These are phyloP conservation scores for Ochotona princeps DNA, from an alignment of 2,113 vertebrate species.

Conservation along the genomic window DNA sequence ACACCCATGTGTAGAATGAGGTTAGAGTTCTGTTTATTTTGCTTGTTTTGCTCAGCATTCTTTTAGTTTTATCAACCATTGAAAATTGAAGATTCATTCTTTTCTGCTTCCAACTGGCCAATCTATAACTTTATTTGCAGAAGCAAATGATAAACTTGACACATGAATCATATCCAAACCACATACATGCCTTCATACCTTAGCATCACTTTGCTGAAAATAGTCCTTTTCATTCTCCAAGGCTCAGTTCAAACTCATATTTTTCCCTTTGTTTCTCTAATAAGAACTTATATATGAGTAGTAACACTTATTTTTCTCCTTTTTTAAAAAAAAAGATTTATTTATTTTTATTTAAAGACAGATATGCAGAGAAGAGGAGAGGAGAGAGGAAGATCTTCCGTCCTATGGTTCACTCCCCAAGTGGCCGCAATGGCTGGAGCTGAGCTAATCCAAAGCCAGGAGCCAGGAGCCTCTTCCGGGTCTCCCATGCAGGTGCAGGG, in stretches of 20 bases:
- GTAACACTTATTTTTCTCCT: not conserved
- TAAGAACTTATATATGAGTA: not conserved
- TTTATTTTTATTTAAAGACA: too few relatives aligned
- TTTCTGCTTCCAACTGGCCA: not conserved
- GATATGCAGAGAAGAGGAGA: too few relatives aligned
- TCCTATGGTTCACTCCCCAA: too few relatives aligned
- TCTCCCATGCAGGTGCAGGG: too few relatives aligned
- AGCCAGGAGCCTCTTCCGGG: too few relatives aligned
- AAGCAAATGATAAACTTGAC: slow-evolving; percentile 5
- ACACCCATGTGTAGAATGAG: not conserved
- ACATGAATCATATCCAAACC: not conserved
- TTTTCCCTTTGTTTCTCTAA: not conserved
- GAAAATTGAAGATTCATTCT: not conserved
- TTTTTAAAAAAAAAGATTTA: not conserved
- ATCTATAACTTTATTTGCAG: not conserved
- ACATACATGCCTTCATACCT: not conserved
- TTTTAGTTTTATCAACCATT: not conserved
- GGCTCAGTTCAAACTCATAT: not conserved
- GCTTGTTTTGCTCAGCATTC: not conserved
- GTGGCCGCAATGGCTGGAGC: too few relatives aligned
- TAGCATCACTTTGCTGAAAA: not conserved
- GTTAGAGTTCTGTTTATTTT: not conserved
- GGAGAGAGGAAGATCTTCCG: too few relatives aligned
- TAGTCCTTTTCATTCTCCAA: not conserved
- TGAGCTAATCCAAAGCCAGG: too few relatives aligned